Conservation (phyloP, 2,113 vertebrate species). For the Crotalus tigris region DNA sequence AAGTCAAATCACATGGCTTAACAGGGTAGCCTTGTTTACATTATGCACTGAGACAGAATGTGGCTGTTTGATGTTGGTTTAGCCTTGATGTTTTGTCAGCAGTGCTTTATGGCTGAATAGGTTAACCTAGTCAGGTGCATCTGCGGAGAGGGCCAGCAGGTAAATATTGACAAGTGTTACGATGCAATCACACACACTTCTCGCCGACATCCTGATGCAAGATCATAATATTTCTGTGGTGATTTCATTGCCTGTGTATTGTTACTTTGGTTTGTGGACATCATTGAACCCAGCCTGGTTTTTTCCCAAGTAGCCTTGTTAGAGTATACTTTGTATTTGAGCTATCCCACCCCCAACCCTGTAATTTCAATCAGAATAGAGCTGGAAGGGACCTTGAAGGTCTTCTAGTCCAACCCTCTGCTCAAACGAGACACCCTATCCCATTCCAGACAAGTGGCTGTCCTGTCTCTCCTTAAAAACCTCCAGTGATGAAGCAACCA, state of each 20-base stretch:
- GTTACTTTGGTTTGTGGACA: background rate
- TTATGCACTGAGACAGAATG: background rate
- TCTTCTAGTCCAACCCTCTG: no score
- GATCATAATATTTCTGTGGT: background rate
- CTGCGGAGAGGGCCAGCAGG: background rate
- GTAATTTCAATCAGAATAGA: no score
- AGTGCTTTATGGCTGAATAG: background rate
- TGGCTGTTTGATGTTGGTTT: background rate
- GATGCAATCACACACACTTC: background rate
- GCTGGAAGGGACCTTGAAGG: no score
- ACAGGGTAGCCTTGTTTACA: background rate
- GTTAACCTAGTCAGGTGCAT: background rate
- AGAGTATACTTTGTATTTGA: background rate
- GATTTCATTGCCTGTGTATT: background rate
- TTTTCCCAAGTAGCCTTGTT: fast-evolving
- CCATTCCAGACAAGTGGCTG: no score
- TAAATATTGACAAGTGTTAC: background rate
- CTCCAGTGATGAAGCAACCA: no score
- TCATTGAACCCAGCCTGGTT: background rate
- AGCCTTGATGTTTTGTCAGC: background rate
- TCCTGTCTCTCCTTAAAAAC: no score
- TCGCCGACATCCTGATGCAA: background rate
- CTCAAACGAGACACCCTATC: no score
- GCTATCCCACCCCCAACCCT: fast-evolving
- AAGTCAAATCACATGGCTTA: background rate